phyloP scores from a whole-genome alignment of 2,113 vertebrate species.

The Megaptera novaeangliae region DNA sequence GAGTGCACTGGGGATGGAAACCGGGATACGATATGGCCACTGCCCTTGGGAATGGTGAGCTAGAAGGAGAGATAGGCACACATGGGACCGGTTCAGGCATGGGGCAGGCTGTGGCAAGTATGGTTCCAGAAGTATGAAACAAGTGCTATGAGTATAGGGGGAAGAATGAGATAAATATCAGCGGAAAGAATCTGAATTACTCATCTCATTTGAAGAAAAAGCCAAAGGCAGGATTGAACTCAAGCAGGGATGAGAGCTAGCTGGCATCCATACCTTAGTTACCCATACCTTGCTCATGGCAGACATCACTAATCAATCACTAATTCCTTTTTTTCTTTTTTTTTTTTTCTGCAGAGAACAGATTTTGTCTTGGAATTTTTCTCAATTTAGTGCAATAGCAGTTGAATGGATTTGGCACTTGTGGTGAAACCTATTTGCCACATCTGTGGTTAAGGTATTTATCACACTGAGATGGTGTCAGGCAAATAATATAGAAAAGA shows the following conservation, averaged over 20 bases:
- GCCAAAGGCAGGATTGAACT: not conserved
- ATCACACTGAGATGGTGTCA: not conserved
- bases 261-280: not conserved
- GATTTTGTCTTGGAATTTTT: not conserved
- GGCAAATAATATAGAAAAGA: not conserved
- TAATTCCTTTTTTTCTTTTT: not conserved
- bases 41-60: not conserved
- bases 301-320: slow-evolving; percentile 29
- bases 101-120: slow-evolving; percentile 30
- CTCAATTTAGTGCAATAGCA: not conserved
- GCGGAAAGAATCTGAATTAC: not conserved
- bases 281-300: not conserved
- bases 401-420: not conserved
- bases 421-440: not conserved
- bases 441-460: not conserved
- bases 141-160: not conserved
- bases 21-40: not conserved
- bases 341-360: not conserved
- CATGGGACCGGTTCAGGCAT: not conserved
- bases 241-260: not conserved
- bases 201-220: slow-evolving; percentile 23
- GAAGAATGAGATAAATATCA: not conserved
- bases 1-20: not conserved
- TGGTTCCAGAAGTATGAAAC: slow-evolving; percentile 11
- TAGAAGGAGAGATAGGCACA: not conserved